Conservation (phyloP, 2,113 vertebrate genomes). For the Micromys minutus region DNA sequence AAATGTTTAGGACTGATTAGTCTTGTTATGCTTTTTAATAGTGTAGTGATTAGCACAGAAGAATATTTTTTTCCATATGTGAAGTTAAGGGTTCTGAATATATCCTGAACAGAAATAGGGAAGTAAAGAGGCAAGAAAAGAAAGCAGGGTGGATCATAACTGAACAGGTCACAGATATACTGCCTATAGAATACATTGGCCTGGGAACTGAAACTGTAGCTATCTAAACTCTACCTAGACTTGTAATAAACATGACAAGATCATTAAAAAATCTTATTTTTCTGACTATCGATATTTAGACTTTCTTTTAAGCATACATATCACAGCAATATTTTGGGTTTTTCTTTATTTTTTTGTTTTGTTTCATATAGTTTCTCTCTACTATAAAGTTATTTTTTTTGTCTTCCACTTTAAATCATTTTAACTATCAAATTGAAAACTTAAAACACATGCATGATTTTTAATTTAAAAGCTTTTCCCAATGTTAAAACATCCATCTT, state of each 20-base stretch:
- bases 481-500: not conserved
- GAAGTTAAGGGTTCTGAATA: not conserved
- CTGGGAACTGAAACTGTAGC: not conserved
- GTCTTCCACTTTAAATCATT: not conserved
- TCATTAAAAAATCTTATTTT: not conserved
- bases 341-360: not conserved
- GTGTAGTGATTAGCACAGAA: not conserved
- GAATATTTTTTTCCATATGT: not conserved
- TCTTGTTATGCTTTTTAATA: not conserved
- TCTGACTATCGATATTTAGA: not conserved
- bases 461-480: not conserved
- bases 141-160: not conserved
- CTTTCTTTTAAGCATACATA: not conserved
- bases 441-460: not conserved
- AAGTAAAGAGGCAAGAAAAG: not conserved
- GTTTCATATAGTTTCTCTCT: not conserved
- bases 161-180: not conserved
- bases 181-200: rapidly evolving
- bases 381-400: not conserved
- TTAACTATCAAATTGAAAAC: not conserved
- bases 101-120: not conserved
- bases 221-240: not conserved
- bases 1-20: no score
- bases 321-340: not conserved
- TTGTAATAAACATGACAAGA: not conserved